phyloP scores from a whole-genome alignment of 2,888 invertebrate genomes.

The Diaphora mendica region DNA sequence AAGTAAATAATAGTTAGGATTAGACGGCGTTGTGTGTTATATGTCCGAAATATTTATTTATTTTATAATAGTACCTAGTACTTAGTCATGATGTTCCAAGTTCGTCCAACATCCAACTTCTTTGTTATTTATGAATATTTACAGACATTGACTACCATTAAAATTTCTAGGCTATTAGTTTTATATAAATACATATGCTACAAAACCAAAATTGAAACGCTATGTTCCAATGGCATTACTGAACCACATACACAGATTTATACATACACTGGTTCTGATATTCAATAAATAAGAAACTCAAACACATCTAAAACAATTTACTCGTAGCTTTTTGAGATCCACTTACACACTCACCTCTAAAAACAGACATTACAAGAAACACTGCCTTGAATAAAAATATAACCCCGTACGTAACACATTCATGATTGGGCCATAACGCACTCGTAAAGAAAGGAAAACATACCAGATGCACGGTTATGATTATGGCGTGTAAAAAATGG shows the following conservation, averaged over 20 bases:
- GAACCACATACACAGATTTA: neutral
- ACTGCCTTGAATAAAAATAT: constrained; percentile 24
- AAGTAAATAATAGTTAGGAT: no score
- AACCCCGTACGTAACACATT: constrained; percentile 30
- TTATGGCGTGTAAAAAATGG: constrained; percentile 27
- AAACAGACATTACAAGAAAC: constrained; percentile 21
- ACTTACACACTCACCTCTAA: constrained; percentile 16
- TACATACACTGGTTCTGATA: neutral
- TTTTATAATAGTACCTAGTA: neutral
- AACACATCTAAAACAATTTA: constrained; percentile 22
- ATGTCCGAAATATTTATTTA: no score
- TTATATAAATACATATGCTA: neutral
- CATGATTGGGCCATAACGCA: constrained; percentile 36
- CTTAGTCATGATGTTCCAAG: neutral
- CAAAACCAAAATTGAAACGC: neutral
- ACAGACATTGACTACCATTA: neutral
- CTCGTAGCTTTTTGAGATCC: constrained; percentile 2
- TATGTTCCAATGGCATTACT: neutral
- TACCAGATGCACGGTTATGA: constrained; percentile 34
- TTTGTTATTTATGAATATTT: neutral
- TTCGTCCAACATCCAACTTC: neutral
- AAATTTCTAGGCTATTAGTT: neutral
- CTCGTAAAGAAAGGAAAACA: constrained; percentile 39
- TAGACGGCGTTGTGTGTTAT: no score
- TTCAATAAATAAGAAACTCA: constrained; percentile 12